These are phyloP conservation scores for Cettia cetti DNA, from an alignment of 2,113 vertebrate species.

Conservation along the genomic window DNA sequence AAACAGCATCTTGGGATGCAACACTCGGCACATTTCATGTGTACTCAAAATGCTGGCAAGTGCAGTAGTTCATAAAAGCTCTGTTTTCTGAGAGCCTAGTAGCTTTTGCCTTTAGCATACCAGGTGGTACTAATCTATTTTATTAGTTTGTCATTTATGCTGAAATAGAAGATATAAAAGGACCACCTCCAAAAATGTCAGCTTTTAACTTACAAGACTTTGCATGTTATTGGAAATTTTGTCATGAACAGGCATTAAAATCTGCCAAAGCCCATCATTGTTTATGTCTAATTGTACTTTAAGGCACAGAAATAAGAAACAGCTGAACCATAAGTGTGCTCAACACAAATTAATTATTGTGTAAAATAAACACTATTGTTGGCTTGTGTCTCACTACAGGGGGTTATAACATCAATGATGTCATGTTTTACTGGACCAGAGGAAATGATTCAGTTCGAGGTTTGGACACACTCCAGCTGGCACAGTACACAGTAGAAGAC, in stretches of 20 bases:
- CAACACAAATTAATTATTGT: neutral
- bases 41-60: neutral
- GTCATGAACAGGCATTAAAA: neutral
- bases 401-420: constrained; percentile 91
- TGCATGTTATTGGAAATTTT: neutral
- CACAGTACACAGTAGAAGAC: constrained; percentile 89
- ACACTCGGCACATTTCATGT: neutral
- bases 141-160: neutral
- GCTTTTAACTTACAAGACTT: neutral
- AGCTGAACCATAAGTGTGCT: neutral
- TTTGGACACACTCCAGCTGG: constrained; percentile 81
- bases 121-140: neutral
- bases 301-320: neutral
- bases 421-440: constrained; percentile 89
- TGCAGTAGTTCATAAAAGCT: neutral
- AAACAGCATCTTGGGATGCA: neutral
- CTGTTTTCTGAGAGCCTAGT: neutral
- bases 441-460: constrained; percentile 90
- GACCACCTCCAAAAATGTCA: neutral
- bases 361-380: constrained; percentile 7
- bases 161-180: neutral
- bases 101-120: neutral
- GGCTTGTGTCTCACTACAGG: constrained; percentile 66
- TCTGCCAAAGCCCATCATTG: neutral
- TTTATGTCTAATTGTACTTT: constrained; percentile 8